phyloP scores from a whole-genome alignment of 2,888 invertebrate species.

The Drosophila imparisetae region DNA sequence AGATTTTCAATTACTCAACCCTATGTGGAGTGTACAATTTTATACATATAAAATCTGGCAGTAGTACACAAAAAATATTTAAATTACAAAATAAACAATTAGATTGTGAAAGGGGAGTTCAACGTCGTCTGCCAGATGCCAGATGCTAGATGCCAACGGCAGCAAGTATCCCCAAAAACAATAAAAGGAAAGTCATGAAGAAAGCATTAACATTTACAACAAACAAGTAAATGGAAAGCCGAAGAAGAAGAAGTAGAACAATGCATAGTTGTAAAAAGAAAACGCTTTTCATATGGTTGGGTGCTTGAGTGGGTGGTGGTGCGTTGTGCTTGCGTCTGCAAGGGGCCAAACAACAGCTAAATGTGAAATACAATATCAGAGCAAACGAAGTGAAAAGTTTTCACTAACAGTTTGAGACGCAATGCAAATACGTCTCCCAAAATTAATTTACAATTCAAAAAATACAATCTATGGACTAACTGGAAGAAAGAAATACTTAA shows the following conservation, averaged over 20 bases:
- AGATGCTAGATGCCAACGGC: slow-evolving; percentile 57
- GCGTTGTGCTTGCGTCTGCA: slow-evolving; percentile 14
- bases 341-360: slow-evolving; percentile 46
- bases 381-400: slow-evolving; percentile 62
- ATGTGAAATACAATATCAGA: slow-evolving; percentile 67
- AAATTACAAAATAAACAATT: slow-evolving; percentile 80
- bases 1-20: slow-evolving; percentile 72
- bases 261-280: slow-evolving; percentile 59
- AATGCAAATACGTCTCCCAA: slow-evolving; percentile 47
- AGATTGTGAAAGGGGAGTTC: slow-evolving; percentile 62
- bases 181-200: slow-evolving; percentile 67
- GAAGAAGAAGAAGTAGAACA: slow-evolving; percentile 30
- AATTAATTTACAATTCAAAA: slow-evolving; percentile 59
- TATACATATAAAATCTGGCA: slow-evolving; percentile 30
- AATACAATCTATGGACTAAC: slow-evolving; percentile 8
- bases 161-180: slow-evolving; percentile 43
- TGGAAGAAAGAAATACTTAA: slow-evolving; percentile 6
- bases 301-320: slow-evolving; percentile 14
- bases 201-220: slow-evolving; percentile 60
- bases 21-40: neutral
- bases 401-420: slow-evolving; percentile 52
- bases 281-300: slow-evolving; percentile 53
- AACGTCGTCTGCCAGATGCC: slow-evolving; percentile 50
- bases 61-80: slow-evolving; percentile 61
- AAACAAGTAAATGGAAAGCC: slow-evolving; percentile 18